A percentile compares a stretch with the other conserved stretches of the same genome.
Evolutionary conservation across 1,140 invertebrate species (phyloP).

Genomic region (Tetramorium alpestre): DNA sequence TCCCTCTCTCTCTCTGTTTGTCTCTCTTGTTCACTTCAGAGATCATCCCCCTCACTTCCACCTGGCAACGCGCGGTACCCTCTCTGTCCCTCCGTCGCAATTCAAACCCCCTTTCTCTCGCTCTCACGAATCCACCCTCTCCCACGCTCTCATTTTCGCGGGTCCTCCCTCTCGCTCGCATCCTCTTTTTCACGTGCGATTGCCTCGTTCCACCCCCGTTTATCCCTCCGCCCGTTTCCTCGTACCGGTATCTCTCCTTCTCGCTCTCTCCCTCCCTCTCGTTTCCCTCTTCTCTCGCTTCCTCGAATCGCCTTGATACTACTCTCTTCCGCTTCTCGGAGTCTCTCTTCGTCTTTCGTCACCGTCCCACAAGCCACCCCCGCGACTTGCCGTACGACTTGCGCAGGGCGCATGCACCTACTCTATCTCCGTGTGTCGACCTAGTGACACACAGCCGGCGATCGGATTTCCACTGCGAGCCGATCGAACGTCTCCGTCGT

Average conservation of each 20-base stretch:
- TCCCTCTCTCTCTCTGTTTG: not conserved
- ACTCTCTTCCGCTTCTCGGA: conserved; percentile 54
- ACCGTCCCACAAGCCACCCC: conserved; percentile 20
- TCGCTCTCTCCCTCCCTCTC: not conserved
- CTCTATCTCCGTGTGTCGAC: conserved; percentile 51
- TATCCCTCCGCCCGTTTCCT: not conserved
- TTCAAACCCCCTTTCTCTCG: not conserved
- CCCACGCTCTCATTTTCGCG: not conserved
- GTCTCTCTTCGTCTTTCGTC: conserved; percentile 57
- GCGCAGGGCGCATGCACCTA: conserved; percentile 60
- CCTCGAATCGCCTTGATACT: conserved; percentile 29
- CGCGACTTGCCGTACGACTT: conserved; percentile 25
- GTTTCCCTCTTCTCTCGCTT: not conserved
- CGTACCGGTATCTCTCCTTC: not conserved
- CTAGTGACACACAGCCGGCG: conserved; percentile 66
- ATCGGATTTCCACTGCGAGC: conserved; percentile 30
- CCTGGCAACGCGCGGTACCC: not conserved
- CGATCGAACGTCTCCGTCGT: conserved; percentile 43
- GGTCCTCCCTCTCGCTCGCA: conserved; percentile 14
- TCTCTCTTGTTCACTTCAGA: not conserved
- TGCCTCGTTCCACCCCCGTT: conserved; percentile 15
- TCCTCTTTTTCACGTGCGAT: conserved; percentile 57
- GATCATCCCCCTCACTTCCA: not conserved
- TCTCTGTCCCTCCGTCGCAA: conserved; percentile 6
- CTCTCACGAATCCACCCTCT: not conserved